phyloP scores from a whole-genome alignment of 2,113 vertebrate genomes.

The Arothron firmamentum region DNA sequence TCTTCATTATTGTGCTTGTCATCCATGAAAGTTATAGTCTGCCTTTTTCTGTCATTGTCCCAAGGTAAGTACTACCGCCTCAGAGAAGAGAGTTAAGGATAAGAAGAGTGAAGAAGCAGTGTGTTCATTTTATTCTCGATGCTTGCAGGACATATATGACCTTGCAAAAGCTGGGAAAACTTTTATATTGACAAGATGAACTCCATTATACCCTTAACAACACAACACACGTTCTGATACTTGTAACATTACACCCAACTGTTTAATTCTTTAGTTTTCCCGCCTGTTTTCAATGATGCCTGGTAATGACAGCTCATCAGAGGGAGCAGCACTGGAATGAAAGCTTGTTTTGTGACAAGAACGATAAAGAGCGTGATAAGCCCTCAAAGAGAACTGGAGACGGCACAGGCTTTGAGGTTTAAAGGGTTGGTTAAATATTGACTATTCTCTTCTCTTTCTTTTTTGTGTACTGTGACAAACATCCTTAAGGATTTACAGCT shows the following conservation, averaged over 20 bases:
- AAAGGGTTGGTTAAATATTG: conserved; percentile 4
- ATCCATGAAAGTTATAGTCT: conserved; percentile 77
- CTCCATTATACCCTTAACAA: background rate
- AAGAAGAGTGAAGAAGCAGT: conserved; percentile 33
- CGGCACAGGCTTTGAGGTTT: background rate
- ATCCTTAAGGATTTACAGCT: too few species aligned
- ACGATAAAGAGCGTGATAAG: conserved; percentile 28
- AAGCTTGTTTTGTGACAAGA: conserved; percentile 10
- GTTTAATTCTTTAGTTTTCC: conserved; percentile 5
- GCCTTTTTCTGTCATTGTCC: conserved; percentile 68
- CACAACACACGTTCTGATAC: conserved; percentile 22
- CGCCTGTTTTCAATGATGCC: conserved; percentile 26
- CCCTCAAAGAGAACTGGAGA: background rate
- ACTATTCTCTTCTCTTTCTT: too few species aligned
- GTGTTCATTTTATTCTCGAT: conserved; percentile 58
- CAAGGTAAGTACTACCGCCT: conserved; percentile 55
- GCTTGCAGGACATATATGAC: conserved; percentile 42
- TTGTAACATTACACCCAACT: conserved; percentile 28
- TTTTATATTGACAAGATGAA: conserved; percentile 26
- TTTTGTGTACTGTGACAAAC: too few species aligned
- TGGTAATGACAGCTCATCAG: conserved; percentile 30
- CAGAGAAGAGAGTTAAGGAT: conserved; percentile 41
- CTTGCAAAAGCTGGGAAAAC: conserved; percentile 37
- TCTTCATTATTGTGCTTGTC: conserved; percentile 78
- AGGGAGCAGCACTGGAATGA: background rate